phyloP scores from a whole-genome alignment of 2,797 vertebrate species.

The Poecilia picta region DNA sequence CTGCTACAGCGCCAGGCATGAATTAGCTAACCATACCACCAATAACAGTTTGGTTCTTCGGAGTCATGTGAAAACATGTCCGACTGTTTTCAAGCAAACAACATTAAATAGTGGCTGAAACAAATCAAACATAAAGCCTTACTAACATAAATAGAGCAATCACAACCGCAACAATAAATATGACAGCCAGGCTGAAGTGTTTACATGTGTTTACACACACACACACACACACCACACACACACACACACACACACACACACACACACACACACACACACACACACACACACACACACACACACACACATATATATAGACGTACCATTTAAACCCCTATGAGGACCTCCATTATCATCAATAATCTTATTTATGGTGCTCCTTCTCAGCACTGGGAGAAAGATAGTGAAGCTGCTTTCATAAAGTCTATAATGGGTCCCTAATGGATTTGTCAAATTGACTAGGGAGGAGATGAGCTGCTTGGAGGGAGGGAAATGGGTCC shows the following conservation, averaged over 20 bases:
- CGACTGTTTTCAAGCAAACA: background rate
- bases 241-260: too few relatives aligned
- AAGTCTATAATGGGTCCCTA: slow-evolving; percentile 66
- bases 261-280: too few relatives aligned
- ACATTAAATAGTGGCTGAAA: background rate
- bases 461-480: slow-evolving; percentile 30
- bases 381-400: slow-evolving; percentile 31
- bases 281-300: slow-evolving; percentile 22
- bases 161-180: slow-evolving; percentile 3
- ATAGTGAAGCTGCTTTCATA: slow-evolving; percentile 60
- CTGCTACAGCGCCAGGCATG: background rate
- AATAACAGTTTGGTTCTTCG: background rate
- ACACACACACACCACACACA: too few relatives aligned
- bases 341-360: slow-evolving; percentile 46
- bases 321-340: slow-evolving; percentile 31
- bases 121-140: slow-evolving; percentile 7
- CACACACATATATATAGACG: background rate
- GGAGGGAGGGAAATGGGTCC: slow-evolving; percentile 40
- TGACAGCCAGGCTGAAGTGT: slow-evolving; percentile 10
- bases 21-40: background rate
- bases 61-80: background rate
- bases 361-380: slow-evolving; percentile 53
- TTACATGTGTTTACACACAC: slow-evolving; percentile 1
- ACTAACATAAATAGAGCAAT: slow-evolving; percentile 15
- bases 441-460: slow-evolving; percentile 69